These are phyloP conservation scores for Malthinus flaveolus DNA, from an alignment of 2,888 invertebrate genomes.

Conservation along the genomic window DNA sequence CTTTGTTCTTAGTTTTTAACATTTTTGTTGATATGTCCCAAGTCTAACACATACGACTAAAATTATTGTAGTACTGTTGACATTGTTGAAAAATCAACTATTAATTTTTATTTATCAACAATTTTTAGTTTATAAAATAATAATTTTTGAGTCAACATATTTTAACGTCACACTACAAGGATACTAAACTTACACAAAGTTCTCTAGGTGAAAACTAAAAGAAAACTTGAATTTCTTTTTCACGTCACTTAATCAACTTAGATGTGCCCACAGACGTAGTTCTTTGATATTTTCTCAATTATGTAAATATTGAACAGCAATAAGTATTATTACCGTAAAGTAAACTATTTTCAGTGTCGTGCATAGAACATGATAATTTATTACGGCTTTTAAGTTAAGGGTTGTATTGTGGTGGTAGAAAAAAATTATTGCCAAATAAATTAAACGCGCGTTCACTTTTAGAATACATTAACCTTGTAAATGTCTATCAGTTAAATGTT, in stretches of 20 bases:
- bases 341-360: slow-evolving; percentile 15
- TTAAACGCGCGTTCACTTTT: too few species aligned
- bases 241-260: background rate
- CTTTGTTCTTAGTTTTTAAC: background rate
- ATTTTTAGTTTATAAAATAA: background rate
- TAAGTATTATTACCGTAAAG: slow-evolving; percentile 11
- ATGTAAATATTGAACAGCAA: slow-evolving; percentile 12
- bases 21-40: background rate
- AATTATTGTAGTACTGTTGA: too few species aligned
- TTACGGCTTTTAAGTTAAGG: background rate
- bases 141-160: background rate
- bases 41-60: background rate
- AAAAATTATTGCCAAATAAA: background rate
- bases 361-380: background rate
- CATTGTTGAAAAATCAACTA: too few species aligned
- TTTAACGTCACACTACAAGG: too few species aligned
- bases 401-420: background rate
- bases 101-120: too few species aligned
- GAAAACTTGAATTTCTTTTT: background rate
- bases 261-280: background rate
- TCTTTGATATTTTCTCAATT: slow-evolving; percentile 9
- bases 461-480: too few species aligned
- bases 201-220: background rate
- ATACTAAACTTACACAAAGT: background rate
- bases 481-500: too few species aligned